These are phyloP conservation scores for Andrena haemorrhoa DNA, from an alignment of 2,888 invertebrate species.

Conservation along the genomic window DNA sequence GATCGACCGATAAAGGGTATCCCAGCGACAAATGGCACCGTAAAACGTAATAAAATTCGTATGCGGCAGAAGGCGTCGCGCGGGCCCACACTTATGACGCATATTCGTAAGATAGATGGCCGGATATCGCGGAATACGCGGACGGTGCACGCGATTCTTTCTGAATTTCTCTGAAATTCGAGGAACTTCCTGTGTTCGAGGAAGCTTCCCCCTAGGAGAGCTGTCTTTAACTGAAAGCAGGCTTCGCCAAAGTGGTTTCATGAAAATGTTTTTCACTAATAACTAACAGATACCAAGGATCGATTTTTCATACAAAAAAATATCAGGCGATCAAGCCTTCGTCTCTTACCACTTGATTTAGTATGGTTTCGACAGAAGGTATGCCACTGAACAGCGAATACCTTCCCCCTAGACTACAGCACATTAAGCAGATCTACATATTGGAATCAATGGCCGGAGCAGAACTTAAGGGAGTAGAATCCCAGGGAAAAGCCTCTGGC, in stretches of 20 bases:
- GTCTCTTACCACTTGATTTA: too few species aligned
- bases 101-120: constrained; percentile 41
- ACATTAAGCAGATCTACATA: not conserved
- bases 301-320: too few species aligned
- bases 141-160: constrained; percentile 29
- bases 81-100: constrained; percentile 35
- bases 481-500: not conserved
- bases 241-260: too few species aligned
- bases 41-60: constrained; percentile 63
- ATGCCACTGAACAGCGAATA: too few species aligned
- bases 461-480: constrained; percentile 12
- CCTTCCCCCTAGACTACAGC: too few species aligned
- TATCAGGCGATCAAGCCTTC: too few species aligned
- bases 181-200: not conserved
- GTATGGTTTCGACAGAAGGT: too few species aligned
- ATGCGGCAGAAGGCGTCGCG: constrained; percentile 29
- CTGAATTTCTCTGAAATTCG: constrained; percentile 20
- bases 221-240: not conserved
- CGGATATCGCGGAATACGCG: constrained; percentile 23
- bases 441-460: not conserved
- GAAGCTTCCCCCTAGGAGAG: not conserved
- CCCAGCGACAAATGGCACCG: constrained; percentile 50
- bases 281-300: too few species aligned
- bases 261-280: too few species aligned
- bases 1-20: constrained; percentile 56